Evolutionary conservation across 2,797 vertebrate species (phyloP).

Genomic region (Mycteria americana): DNA sequence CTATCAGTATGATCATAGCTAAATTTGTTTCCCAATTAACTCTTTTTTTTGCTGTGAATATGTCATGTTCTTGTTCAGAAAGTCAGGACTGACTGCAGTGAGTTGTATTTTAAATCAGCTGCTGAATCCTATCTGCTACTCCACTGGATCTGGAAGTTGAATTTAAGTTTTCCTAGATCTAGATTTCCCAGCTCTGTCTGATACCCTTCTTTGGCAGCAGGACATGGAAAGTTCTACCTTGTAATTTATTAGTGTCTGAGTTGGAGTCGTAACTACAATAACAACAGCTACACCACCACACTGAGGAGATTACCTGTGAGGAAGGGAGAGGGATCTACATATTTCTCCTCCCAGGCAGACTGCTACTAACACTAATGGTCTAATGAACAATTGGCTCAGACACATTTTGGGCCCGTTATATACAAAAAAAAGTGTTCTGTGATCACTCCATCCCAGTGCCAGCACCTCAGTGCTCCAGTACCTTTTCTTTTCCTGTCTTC

Average conservation of each 20-base stretch:
- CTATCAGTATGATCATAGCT: neutral
- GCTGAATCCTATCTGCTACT: neutral
- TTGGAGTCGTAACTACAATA: neutral
- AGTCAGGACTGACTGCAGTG: neutral
- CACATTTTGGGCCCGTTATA: neutral
- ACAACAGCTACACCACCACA: neutral
- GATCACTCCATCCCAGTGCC: neutral
- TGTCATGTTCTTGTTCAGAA: neutral
- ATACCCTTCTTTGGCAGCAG: slow-evolving; percentile 1
- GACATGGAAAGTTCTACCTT: neutral
- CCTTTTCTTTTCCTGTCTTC: neutral
- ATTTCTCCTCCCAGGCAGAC: neutral
- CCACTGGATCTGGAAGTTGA: neutral
- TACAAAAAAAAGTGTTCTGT: neutral
- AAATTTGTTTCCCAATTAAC: neutral
- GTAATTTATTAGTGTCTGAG: slow-evolving; percentile 31
- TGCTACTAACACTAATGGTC: neutral
- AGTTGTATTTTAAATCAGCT: neutral
- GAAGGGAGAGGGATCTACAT: neutral
- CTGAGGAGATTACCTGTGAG: neutral
- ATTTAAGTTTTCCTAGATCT: neutral
- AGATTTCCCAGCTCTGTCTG: neutral
- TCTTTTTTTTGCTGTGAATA: neutral
- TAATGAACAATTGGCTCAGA: neutral
- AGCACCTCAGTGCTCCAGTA: neutral